A percentile compares a stretch with the other conserved stretches of the same genome.
Conservation (phyloP, 2,888 invertebrate genomes). For the Syrphus vitripennis region DNA sequence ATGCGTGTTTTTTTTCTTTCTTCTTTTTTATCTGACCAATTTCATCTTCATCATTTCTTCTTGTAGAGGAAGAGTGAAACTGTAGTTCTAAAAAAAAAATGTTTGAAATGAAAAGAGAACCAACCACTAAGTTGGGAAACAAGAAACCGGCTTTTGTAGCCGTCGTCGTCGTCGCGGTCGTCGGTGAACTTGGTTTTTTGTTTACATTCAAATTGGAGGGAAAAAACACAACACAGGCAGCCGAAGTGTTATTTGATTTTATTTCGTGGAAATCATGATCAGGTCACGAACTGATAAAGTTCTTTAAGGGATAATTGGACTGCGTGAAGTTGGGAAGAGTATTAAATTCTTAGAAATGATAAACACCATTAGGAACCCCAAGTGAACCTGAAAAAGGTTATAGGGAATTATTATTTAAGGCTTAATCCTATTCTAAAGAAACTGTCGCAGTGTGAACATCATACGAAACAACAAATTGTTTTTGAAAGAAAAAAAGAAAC, state of each 20-base stretch:
- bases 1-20: not conserved
- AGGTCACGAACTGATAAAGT: not conserved
- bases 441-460: no score
- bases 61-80: not conserved
- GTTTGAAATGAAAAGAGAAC: not conserved
- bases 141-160: constrained; percentile 53
- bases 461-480: no score
- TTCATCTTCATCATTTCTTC: not conserved
- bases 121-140: not conserved
- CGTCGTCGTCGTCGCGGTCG: not conserved
- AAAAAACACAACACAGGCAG: not conserved
- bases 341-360: not conserved
- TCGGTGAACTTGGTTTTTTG: constrained; percentile 64
- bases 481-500: not conserved
- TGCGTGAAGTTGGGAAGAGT: not conserved
- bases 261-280: not conserved
- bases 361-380: no score
- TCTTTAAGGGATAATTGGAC: not conserved
- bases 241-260: not conserved
- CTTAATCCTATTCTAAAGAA: no score
- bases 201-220: constrained; percentile 65
- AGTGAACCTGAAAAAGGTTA: no score
- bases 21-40: not conserved
- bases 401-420: no score
- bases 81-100: no score